These are phyloP conservation scores for Nyctereutes procyonoides DNA, from an alignment of 2,113 vertebrate genomes.

Conservation along the genomic window DNA sequence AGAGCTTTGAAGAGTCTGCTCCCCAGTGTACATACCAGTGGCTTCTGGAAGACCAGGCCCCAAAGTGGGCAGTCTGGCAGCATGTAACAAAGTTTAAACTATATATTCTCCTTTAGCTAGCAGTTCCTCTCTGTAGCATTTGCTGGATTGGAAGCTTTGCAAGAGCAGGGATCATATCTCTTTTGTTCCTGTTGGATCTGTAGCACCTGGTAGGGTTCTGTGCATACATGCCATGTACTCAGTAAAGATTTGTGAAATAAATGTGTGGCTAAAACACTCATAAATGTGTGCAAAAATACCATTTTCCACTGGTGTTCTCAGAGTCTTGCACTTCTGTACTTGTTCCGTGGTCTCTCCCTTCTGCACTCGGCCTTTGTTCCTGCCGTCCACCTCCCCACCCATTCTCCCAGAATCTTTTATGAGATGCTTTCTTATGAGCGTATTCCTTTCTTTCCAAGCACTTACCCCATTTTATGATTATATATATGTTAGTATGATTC, in stretches of 20 bases:
- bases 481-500: neutral
- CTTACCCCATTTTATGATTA: neutral
- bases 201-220: neutral
- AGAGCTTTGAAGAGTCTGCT: neutral
- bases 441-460: neutral
- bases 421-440: neutral
- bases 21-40: neutral
- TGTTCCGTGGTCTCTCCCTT: accelerated
- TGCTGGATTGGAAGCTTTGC: neutral
- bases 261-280: neutral
- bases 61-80: neutral
- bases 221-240: neutral
- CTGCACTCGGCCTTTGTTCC: neutral
- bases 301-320: neutral
- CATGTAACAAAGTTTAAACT: neutral
- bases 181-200: neutral
- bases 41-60: neutral
- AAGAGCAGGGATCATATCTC: accelerated
- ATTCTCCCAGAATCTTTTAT: neutral
- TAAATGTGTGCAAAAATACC: neutral
- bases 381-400: neutral
- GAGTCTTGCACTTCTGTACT: too few relatives aligned
- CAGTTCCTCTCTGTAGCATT: neutral
- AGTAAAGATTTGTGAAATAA: neutral
- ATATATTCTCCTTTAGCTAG: neutral